Evolutionary conservation across 2,113 vertebrate species (phyloP).

Genomic region (Cromileptes altivelis): DNA sequence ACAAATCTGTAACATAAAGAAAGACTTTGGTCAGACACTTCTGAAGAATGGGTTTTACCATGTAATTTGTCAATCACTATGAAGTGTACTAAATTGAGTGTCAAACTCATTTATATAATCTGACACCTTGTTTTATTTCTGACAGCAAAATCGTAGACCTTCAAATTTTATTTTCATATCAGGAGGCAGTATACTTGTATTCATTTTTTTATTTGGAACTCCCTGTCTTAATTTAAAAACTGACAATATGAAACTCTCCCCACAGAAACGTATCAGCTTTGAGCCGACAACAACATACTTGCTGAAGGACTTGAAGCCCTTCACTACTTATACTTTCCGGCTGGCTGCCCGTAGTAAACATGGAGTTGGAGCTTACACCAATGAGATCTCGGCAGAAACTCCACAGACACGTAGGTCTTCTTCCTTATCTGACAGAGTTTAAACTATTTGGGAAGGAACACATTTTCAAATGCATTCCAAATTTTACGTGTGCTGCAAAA

Average conservation of each 20-base stretch:
- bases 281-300: constrained; percentile 94
- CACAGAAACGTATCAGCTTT: constrained; percentile 92
- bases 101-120: neutral
- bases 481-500: constrained; percentile 25
- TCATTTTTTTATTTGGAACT: neutral
- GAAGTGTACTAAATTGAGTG: neutral
- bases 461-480: constrained; percentile 79
- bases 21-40: neutral
- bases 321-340: constrained; percentile 95
- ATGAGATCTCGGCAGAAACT: constrained; percentile 96
- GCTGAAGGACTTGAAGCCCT: constrained; percentile 95
- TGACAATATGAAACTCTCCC: constrained; percentile 37
- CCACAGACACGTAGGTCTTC: constrained; percentile 99
- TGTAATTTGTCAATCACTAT: neutral
- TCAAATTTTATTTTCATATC: neutral
- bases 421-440: constrained; percentile 82
- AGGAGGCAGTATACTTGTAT: neutral
- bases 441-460: constrained; percentile 47
- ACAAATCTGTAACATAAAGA: neutral
- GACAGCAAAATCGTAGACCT: neutral
- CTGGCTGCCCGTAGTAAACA: constrained; percentile 96
- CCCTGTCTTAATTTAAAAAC: neutral
- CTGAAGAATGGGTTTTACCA: neutral
- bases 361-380: constrained; percentile 95
- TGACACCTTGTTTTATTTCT: neutral